A percentile compares a stretch with the other conserved stretches of the same genome.
These are phyloP conservation scores for Pyrgilauda ruficollis DNA, from an alignment of 2,113 vertebrate species.

Conservation along the genomic window DNA sequence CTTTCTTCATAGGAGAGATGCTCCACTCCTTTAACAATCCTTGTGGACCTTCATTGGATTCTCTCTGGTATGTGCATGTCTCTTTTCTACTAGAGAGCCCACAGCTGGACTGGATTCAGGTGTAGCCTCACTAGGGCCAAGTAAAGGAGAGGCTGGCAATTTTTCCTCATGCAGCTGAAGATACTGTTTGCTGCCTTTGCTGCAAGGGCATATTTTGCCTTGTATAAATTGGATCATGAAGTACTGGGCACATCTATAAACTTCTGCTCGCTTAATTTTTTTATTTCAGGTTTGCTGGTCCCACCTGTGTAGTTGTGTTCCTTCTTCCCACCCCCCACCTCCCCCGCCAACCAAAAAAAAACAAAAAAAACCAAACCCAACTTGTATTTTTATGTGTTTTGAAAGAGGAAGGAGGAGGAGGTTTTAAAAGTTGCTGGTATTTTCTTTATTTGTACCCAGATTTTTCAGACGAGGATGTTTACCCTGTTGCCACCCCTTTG, in stretches of 20 bases:
- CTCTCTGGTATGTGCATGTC: background rate
- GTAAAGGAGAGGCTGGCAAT: background rate
- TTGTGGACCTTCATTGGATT: background rate
- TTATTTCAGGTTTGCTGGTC: background rate
- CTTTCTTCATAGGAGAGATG: background rate
- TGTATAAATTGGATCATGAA: background rate
- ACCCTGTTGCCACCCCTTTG: background rate
- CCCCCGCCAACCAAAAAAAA: fast-evolving
- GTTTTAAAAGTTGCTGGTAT: background rate
- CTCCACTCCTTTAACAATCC: background rate
- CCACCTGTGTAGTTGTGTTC: background rate
- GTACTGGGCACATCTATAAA: background rate
- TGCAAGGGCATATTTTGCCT: background rate
- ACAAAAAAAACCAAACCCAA: background rate
- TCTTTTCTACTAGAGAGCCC: background rate
- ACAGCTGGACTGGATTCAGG: background rate
- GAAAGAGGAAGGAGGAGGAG: background rate
- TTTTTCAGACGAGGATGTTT: background rate
- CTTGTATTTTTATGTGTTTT: background rate
- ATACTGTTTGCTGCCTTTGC: background rate
- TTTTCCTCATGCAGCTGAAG: background rate
- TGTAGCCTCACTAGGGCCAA: background rate
- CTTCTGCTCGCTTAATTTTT: background rate
- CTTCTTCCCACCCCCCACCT: fast-evolving
- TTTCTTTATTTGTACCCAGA: background rate